Base-by-base conservation (phyloP, 2,797 vertebrate species). In the Pangasius macronema region DNA sequence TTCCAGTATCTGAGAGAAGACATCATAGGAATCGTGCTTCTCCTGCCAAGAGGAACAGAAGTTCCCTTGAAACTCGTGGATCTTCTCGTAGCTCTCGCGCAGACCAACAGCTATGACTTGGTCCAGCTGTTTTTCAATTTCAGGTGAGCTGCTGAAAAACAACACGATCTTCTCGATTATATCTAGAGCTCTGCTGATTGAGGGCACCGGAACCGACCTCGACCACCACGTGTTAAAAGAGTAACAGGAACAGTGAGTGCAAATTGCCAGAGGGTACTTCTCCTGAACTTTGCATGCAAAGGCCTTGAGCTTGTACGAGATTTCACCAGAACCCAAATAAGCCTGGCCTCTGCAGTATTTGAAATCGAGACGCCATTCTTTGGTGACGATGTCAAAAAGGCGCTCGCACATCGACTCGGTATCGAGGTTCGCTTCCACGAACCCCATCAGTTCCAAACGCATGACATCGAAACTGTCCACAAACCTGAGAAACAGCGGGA, bases 181-280 rank as follows among this genome's bases (percentile, higher is more conserved):
- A 76, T 97, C 96, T 22, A 97, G 89, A 22, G 95, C 93, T 93
- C 94, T 93, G 88, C 94, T 95, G 57, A 96, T 90, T n/a, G 95
- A 91, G 42, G 95, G 90, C 79, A 96, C 95, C 7, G 96, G 96
- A 90, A 95, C 95, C 7, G 96, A 95, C 89, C 95, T 95, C 4
- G 96, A 96, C 96, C 96, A 96, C 96, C 96, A 96, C 1, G 94
- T 96, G 92, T 97, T 97, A 87, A 97, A 96, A 8, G 96, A 96
- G 70, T 96, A 97, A 86, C 93, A 95, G 36, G 96, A 96, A 90
- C 95, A 95, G 91, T 96, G 95, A 42, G 96, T 96, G 92, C 95
- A 96, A 88, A 97, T 96, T 51, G 96, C 96, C 16, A 97, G 96
- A 39, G 96, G 96, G 86, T 95, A 93, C 83, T 93, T 95, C 89